These are phyloP conservation scores for Cryptomyrus ogoouensis DNA, from an alignment of 2,113 vertebrate genomes.

Conservation along the genomic window DNA sequence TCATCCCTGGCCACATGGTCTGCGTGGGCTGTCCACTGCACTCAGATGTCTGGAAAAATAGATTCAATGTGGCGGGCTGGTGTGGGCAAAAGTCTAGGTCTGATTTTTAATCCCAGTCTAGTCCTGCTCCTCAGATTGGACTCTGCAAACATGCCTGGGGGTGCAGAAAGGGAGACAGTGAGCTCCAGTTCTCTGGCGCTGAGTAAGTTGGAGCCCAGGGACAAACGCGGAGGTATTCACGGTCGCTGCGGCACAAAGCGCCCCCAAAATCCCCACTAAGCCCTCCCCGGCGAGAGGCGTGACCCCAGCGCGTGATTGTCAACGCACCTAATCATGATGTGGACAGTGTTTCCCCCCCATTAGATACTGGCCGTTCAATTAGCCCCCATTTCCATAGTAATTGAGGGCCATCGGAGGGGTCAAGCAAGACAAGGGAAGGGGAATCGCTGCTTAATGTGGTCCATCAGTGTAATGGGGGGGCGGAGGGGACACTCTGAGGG, in stretches of 20 bases:
- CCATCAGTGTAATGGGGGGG: slow-evolving; percentile 20
- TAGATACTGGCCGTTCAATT: slow-evolving; percentile 70
- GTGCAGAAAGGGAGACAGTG: background rate
- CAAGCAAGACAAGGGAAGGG: slow-evolving; percentile 65
- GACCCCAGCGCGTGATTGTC: slow-evolving; percentile 59
- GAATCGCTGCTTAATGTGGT: slow-evolving; percentile 37
- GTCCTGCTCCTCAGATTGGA: background rate
- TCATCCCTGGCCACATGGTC: background rate
- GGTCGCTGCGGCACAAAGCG: background rate
- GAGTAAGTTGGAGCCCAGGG: background rate
- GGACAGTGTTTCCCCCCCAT: slow-evolving; percentile 67
- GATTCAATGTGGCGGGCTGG: background rate
- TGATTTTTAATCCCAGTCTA: background rate
- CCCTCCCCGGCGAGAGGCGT: slow-evolving; percentile 51
- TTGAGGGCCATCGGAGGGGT: slow-evolving; percentile 57
- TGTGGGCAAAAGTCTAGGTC: background rate
- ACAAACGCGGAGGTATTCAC: background rate
- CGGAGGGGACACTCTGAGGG: background rate
- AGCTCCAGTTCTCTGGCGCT: background rate
- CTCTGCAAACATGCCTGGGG: background rate
- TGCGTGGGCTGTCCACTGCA: background rate
- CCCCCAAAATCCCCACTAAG: slow-evolving; percentile 48
- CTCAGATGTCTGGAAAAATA: background rate
- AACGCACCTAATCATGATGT: slow-evolving; percentile 69
- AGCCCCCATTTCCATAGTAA: slow-evolving; percentile 73